Percentiles rank a stretch among this genome's conserved stretches.
These are phyloP conservation scores for Drosophila nr. fundita DNA, from an alignment of 2,888 invertebrate genomes.

Conservation along the genomic window DNA sequence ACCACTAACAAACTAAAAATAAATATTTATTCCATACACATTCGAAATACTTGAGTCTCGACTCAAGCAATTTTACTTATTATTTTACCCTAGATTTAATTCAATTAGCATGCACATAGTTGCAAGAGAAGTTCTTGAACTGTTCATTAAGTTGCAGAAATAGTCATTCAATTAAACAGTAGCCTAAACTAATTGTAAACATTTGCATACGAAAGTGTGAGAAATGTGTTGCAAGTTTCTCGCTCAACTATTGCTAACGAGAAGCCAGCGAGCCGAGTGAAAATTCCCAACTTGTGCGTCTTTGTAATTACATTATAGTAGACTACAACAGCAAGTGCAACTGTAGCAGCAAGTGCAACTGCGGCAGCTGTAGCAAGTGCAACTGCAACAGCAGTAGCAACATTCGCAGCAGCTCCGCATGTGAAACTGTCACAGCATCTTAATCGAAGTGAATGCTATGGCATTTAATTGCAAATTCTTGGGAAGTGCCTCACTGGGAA, in stretches of 20 bases:
- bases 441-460: conserved; percentile 43
- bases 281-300: not conserved
- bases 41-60: not conserved
- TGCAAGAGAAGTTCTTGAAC: not conserved
- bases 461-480: conserved; percentile 36
- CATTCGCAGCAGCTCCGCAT: not conserved
- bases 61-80: not conserved
- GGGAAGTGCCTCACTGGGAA: conserved; percentile 14
- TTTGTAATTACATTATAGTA: conserved; percentile 19
- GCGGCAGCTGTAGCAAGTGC: not conserved
- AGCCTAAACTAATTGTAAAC: conserved; percentile 4
- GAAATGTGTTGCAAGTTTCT: conserved; percentile 10
- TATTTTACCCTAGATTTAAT: not conserved
- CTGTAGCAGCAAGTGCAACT: not conserved
- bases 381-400: not conserved
- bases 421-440: conserved; percentile 12
- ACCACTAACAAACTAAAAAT: not conserved
- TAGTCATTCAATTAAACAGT: conserved; percentile 4
- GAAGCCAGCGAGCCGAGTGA: not conserved
- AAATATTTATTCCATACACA: not conserved
- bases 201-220: conserved; percentile 21
- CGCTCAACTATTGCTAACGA: not conserved
- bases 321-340: not conserved
- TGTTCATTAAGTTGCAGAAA: not conserved
- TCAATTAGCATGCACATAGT: not conserved